Evolutionary conservation across 2,797 vertebrate genomes (phyloP).

Genomic region (Alectoris magna): DNA sequence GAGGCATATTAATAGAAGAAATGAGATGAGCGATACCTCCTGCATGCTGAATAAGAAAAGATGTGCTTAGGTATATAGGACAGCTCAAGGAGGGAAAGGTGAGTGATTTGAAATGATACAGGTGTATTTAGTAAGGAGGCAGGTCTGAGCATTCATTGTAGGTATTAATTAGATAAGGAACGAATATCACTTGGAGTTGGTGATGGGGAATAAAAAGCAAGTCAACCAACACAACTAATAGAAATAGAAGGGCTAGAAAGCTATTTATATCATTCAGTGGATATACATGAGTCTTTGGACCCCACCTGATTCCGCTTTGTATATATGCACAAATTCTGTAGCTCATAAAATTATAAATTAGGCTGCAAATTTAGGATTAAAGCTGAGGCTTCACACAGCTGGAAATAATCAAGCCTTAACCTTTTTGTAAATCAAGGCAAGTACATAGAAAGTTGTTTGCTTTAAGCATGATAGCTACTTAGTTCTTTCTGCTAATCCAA

Average conservation of each 20-base stretch:
- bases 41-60: background rate
- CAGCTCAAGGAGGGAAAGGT: background rate
- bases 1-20: background rate
- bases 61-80: background rate
- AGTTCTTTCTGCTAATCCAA: background rate
- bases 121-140: background rate
- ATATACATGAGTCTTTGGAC: background rate
- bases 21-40: background rate
- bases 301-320: background rate
- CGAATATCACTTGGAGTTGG: background rate
- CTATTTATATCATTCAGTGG: background rate
- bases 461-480: background rate
- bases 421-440: background rate
- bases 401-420: background rate
- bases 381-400: background rate
- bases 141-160: background rate
- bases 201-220: background rate
- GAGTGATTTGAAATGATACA: background rate
- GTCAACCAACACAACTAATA: background rate
- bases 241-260: background rate
- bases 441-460: background rate
- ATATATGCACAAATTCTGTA: background rate
- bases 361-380: background rate
- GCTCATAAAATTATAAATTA: background rate
- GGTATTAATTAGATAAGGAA: background rate